Evolutionary conservation across 2,888 invertebrate species (phyloP).

Genomic region (Cephonodes hylas): DNA sequence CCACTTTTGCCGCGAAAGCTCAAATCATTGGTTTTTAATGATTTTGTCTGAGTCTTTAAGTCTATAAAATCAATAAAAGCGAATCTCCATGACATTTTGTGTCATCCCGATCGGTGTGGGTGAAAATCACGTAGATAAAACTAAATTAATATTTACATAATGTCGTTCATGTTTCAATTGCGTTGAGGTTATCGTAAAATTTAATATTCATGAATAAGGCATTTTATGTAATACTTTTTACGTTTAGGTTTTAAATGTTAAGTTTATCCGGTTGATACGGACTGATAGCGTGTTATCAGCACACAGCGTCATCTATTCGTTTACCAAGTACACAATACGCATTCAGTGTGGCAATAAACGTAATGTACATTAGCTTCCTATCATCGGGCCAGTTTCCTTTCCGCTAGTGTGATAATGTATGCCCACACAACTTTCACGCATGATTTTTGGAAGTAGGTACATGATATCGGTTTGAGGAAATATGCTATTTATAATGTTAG

Average conservation of each 20-base stretch:
- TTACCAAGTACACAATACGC: not conserved
- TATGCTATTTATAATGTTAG: not conserved
- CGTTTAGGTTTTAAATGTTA: not conserved
- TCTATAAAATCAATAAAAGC: too few species aligned
- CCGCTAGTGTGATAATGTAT: slow-evolving; percentile 9
- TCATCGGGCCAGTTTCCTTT: slow-evolving; percentile 20
- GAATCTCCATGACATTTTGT: slow-evolving; percentile 54
- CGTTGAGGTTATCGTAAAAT: slow-evolving; percentile 10
- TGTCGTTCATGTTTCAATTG: slow-evolving; percentile 24
- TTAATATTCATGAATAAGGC: not conserved
- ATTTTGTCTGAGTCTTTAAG: too few species aligned
- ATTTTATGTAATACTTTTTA: not conserved
- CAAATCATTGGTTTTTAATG: too few species aligned
- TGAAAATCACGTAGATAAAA: slow-evolving; percentile 18
- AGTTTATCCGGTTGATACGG: not conserved
- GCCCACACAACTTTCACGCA: slow-evolving; percentile 1
- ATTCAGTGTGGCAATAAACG: not conserved
- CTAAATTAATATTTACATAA: not conserved
- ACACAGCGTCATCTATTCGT: not conserved
- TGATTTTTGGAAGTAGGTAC: slow-evolving; percentile 2
- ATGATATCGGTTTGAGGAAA: not conserved
- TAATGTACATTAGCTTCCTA: slow-evolving; percentile 16
- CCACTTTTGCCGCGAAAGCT: too few species aligned
- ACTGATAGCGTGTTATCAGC: not conserved
- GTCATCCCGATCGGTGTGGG: slow-evolving; percentile 10